Base-by-base conservation (phyloP, 2,113 vertebrate species). In the Clarias magur region DNA sequence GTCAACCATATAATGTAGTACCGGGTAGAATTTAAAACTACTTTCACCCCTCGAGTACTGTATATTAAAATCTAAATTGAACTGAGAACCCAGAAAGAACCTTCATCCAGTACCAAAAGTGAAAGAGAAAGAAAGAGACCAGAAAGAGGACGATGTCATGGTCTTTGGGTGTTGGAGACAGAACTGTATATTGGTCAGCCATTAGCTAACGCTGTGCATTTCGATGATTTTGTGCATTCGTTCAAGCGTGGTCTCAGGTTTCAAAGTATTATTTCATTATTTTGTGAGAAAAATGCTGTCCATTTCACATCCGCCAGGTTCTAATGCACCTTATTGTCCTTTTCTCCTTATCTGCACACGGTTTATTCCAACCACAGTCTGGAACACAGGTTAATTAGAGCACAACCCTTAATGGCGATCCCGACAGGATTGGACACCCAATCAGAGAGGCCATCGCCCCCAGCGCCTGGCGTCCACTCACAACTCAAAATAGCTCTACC, bases 321-420 rank as follows among this genome's bases (percentile, higher is more conserved):
- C 13, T 19, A 82, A 25, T 60, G 25, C 30, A 25, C 27, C 1
- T 19, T 23, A 38, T 60, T 3, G 3, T 54, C 23, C 10, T 27
- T 2, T 30, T 27, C 9, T 57, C n/a, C 53, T 76, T 8, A 56
- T 30, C 76, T 38, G 19, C 19, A 21, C 23, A 15, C n/a, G 75
- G 7, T 27, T 78, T 54, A n/a, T 78, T 78, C 5, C 3, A 16
- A 16, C 25, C 38, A 25, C 73, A 75, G 60, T 80, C 80, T 30
- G 12, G 38, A 83, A 83, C n/a, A 38, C 23, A 48, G 84, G 68
- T 86, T 88, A 86, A 86, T 90, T 84, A 88, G 75, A 84, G 67
- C n/a, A 5, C 23, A 83, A 63, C 72, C 76, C 30, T 78, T 81
- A 86, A 84, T 62, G 67, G 82, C 59, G 67, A 88, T 76, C n/a